A percentile compares a stretch with the other conserved stretches of the same genome.
Conservation (phyloP, 2,797 vertebrate genomes). For the Platyrinchus mystaceus region DNA sequence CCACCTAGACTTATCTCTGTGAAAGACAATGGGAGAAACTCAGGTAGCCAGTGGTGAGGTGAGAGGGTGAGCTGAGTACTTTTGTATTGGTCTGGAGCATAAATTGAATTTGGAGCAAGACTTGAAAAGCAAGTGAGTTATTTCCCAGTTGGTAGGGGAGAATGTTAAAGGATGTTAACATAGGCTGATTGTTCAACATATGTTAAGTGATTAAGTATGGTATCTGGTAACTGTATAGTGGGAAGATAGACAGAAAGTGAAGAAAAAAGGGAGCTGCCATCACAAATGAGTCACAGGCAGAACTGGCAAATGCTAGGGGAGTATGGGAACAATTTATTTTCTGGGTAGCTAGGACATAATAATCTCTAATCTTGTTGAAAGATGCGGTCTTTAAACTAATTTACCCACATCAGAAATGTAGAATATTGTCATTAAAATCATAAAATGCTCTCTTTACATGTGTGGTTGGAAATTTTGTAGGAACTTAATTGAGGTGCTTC, state of each 20-base stretch:
- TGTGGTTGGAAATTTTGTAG: slow-evolving; percentile 61
- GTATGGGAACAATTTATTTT: not conserved
- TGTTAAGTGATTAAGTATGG: not conserved
- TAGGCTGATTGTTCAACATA: not conserved
- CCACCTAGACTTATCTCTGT: not conserved
- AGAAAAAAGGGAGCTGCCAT: not conserved
- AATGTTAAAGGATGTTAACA: not conserved
- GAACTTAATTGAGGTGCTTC: slow-evolving; percentile 69
- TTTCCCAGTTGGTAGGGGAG: not conserved
- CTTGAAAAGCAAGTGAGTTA: not conserved
- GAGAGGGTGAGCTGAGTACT: not conserved
- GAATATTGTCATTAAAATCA: slow-evolving; percentile 61
- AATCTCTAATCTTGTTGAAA: slow-evolving; percentile 30
- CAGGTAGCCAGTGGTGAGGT: not conserved
- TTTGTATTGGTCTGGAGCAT: not conserved
- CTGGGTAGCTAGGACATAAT: not conserved
- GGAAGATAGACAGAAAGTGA: not conserved
- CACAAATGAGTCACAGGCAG: not conserved
- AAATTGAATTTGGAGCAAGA: not conserved
- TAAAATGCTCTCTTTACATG: slow-evolving; percentile 60
- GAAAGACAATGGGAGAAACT: not conserved
- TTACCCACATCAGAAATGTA: slow-evolving; percentile 42
- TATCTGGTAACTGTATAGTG: not conserved
- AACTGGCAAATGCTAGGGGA: not conserved
- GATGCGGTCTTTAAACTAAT: slow-evolving; percentile 55